Percentiles rank a stretch among this genome's conserved stretches.
phyloP scores from a whole-genome alignment of 2,797 vertebrate genomes.

The Poecilia velifera region DNA sequence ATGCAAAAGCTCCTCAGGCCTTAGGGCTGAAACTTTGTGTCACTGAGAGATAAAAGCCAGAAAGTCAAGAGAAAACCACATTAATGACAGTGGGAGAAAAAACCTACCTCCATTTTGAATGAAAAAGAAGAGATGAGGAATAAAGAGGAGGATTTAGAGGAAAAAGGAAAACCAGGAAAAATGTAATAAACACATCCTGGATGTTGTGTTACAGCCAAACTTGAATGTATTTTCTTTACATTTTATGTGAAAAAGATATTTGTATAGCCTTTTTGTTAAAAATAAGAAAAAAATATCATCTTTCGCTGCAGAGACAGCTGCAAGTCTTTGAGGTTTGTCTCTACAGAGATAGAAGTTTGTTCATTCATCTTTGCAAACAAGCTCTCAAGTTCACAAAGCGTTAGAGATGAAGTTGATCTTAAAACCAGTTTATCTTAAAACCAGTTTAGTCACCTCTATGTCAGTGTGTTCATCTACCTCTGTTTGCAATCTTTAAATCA shows the following conservation, averaged over 20 bases:
- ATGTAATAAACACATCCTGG: background rate
- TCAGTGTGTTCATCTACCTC: background rate
- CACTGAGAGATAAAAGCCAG: slow-evolving; percentile 6
- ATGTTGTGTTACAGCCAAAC: too few relatives aligned
- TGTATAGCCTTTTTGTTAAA: background rate
- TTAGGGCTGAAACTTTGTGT: background rate
- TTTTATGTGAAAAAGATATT: background rate
- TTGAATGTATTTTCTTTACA: too few relatives aligned
- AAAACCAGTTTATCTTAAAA: background rate
- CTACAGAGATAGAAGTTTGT: background rate
- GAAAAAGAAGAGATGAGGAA: background rate
- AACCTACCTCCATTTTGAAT: background rate
- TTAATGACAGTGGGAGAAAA: slow-evolving; percentile 11
- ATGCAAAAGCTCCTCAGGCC: slow-evolving; percentile 26
- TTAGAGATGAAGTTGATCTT: background rate
- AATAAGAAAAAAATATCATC: too few relatives aligned
- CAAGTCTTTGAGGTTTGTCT: background rate
- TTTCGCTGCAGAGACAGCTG: too few relatives aligned
- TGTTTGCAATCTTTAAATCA: background rate
- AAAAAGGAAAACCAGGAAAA: background rate
- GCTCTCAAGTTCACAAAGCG: background rate
- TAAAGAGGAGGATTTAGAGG: slow-evolving; percentile 1
- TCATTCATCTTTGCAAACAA: background rate
- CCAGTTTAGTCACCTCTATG: background rate
- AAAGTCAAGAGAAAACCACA: slow-evolving; percentile 14